Base-by-base conservation (phyloP, 1,140 invertebrate species). In the Neotoxoptera formosana region DNA sequence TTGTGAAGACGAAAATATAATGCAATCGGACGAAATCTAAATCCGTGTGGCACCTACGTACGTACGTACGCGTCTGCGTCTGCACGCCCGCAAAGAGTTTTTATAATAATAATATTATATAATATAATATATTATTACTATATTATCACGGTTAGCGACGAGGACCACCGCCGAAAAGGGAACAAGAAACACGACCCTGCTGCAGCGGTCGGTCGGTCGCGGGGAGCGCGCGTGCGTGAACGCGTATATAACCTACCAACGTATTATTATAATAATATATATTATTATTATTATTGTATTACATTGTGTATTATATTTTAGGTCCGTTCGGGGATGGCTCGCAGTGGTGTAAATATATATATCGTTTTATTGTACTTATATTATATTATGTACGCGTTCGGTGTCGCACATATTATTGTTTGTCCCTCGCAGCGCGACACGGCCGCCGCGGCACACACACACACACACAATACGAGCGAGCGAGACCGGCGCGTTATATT, bases 331-430 rank as follows among this genome's bases (percentile, higher is more conserved):
- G 83, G 83, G 83, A n/a, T 84, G 83, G 36, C 83, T 84, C 3
- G 76, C 45, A 47, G 20, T 36, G n/a, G 36, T 36, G 34, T 83
- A 36, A 83, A 34, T 83, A 36, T 41, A 34, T 83, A 36, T 41
- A 83, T 83, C 20, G 21, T 34, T 83, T 36, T 83, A 41, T 83
- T 83, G 23, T 41, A 41, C n/a, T n/a, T n/a, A n/a, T n/a, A n/a
- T n/a, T 41, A 83, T 84, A 86, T 47, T 86, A 86, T 86, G 36
- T n/a, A n/a, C n/a, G n/a, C n/a, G n/a, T 53, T 34, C 34, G 11
- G 88, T 56, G 48, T 89, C 51, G 88, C 20, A 30, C n/a, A n/a
- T n/a, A n/a, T n/a, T n/a, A n/a, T 89, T 53, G 88, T 89, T 89
- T 56, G 88, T 41, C 23, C 34, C 47, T 41, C 41, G 47, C n/a